phyloP scores from a whole-genome alignment of 1,140 invertebrate genomes.

The Pseudomyrmex dendroicus region DNA sequence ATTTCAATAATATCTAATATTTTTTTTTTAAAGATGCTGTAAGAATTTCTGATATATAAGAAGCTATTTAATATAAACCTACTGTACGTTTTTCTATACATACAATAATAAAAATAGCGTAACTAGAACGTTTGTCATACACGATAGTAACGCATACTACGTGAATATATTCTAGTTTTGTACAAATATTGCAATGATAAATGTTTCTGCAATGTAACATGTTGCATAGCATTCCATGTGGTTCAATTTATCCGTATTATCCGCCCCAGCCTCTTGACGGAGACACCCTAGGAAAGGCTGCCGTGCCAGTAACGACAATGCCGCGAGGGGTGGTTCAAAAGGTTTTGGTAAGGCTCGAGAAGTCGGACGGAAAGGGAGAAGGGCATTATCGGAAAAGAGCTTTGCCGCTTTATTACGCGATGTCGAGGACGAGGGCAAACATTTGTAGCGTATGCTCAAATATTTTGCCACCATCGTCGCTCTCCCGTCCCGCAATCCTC shows the following conservation, averaged over 20 bases:
- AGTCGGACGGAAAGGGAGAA: conserved; percentile 70
- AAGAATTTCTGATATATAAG: not conserved
- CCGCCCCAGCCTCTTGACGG: not conserved
- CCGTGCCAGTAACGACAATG: conserved; percentile 20
- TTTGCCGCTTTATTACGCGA: conserved; percentile 77
- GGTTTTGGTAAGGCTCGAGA: conserved; percentile 12
- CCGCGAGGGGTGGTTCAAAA: conserved; percentile 6
- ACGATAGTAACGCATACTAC: not conserved
- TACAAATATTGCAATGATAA: conserved; percentile 12
- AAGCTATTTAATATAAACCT: not conserved
- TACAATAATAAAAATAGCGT: no score
- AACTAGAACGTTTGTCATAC: not conserved
- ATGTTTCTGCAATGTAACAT: conserved; percentile 2
- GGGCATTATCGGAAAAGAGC: conserved; percentile 78
- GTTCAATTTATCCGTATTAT: conserved; percentile 45
- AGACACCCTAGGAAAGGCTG: conserved; percentile 20
- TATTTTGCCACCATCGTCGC: conserved; percentile 70
- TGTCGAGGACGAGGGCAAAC: conserved; percentile 72
- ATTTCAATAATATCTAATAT: not conserved
- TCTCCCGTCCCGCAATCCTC: not conserved
- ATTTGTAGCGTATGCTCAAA: conserved; percentile 78
- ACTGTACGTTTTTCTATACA: not conserved
- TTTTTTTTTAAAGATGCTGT: not conserved
- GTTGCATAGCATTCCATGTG: not conserved
- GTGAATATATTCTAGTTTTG: not conserved